These are phyloP conservation scores for Frieseomelitta varia DNA, from an alignment of 1,140 invertebrate species.

Conservation along the genomic window DNA sequence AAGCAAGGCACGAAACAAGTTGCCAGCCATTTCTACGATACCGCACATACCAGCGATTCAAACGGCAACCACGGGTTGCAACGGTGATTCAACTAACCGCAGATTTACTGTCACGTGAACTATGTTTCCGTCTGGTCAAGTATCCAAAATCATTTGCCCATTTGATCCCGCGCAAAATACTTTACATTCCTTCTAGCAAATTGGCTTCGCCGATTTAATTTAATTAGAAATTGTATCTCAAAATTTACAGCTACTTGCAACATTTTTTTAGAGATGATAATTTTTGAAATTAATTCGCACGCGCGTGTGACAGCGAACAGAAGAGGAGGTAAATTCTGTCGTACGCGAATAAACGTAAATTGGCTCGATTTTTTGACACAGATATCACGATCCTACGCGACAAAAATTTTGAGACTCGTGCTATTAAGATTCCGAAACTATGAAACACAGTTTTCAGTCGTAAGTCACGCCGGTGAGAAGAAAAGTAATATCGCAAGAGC, in stretches of 20 bases:
- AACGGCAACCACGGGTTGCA: constrained; percentile 52
- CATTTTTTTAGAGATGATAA: no score
- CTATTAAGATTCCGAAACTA: not conserved
- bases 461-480: not conserved
- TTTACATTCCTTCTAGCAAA: not conserved
- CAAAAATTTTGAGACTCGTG: not conserved
- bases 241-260: no score
- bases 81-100: constrained; percentile 57
- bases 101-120: constrained; percentile 62
- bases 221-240: no score
- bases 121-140: constrained; percentile 33
- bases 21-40: constrained; percentile 51
- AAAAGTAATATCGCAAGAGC: not conserved
- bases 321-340: no score
- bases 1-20: constrained; percentile 41
- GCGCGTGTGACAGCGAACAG: no score
- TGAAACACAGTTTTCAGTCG: not conserved
- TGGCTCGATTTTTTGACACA: no score
- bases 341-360: no score
- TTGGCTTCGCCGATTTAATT: not conserved
- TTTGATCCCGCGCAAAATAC: constrained; percentile 24
- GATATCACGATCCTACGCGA: not conserved
- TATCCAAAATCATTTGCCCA: constrained; percentile 27
- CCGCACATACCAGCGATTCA: constrained; percentile 53
- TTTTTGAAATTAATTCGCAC: no score